Evolutionary conservation across 2,113 vertebrate genomes (phyloP), one percentile per base, ranked within the genome.

Genomic region (Elgaria multicarinata): DNA sequence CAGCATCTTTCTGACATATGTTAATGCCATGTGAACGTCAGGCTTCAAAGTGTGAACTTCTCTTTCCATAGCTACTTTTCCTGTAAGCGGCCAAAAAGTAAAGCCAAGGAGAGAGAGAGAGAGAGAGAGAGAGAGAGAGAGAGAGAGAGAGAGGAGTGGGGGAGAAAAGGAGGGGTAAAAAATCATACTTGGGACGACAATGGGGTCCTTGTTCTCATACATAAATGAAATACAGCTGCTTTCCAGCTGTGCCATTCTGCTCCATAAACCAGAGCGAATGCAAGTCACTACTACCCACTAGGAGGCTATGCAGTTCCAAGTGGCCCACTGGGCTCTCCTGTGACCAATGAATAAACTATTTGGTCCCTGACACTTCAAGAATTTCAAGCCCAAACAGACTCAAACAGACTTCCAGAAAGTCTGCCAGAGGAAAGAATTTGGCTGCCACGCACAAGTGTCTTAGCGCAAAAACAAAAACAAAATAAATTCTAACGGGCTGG

Each of bases 191-290:
- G 90, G 92, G 94, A 50, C 76, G 95, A 98, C 96, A 98, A 97
- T 97, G 95, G 92, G 75, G 36, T 92, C 58, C 96, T 96, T 97
- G 95, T 97, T 96, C 94, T 90, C 91, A 90, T 93, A 90, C 74
- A 58, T 75, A 96, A 97, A 97, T 96, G 93, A 96, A 97, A 94
- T 90, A 95, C 97, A 98, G 96, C 96, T 97, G 97, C 86, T 93
- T 96, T 95, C 95, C 95, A 97, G 92, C 95, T 97, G 93, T 83
- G 83, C 92, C 93, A 90, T 91, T 93, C 91, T 92, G 58, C 42
- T 24, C 74, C 79, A 67, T 62, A 95, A 93, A 85, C 91, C 94
- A 96, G 82, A 89, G 85, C 89, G 96, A 92, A 87, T 36, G 84
- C 92, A 93, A 95, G 88, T 91, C 83, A 0, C 31, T 91, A 93